Evolutionary conservation across 92 coral and sea anemone genomes (phyloP).

Genomic region (Muricea muricata): DNA sequence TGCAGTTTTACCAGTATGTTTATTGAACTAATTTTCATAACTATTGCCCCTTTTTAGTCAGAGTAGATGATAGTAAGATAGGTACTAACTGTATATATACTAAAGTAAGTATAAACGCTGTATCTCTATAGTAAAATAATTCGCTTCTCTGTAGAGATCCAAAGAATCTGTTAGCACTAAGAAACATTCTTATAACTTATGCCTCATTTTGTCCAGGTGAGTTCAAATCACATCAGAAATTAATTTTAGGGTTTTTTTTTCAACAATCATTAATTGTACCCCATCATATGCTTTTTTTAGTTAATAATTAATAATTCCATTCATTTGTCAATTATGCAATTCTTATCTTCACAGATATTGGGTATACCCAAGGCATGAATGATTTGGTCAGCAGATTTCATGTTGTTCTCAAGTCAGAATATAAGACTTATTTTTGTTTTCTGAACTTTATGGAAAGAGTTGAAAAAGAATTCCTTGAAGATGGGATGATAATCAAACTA

Average conservation of each 20-base stretch:
- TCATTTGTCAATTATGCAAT: neutral
- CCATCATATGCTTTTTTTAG: no score
- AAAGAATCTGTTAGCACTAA: constrained; percentile 77
- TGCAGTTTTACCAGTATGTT: constrained; percentile 76
- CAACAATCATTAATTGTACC: no score
- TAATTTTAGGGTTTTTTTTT: no score
- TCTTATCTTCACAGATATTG: constrained; percentile 72
- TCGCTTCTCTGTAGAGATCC: constrained; percentile 12
- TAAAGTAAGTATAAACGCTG: no score
- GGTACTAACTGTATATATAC: no score
- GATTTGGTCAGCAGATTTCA: constrained; percentile 90
- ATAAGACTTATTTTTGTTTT: constrained; percentile 89
- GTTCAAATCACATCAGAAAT: neutral
- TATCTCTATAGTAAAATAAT: no score
- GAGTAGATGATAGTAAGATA: no score
- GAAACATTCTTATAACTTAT: constrained; percentile 92
- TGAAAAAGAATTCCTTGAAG: constrained; percentile 82
- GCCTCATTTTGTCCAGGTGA: constrained; percentile 92
- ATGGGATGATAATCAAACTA: constrained; percentile 78
- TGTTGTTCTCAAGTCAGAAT: constrained; percentile 89
- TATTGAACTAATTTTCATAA: neutral
- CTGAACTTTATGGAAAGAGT: constrained; percentile 84
- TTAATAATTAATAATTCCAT: neutral
- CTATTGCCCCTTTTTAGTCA: no score
- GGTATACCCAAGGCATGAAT: constrained; percentile 97